Conservation (phyloP, 2,113 vertebrate species). For the Podarcis muralis region DNA sequence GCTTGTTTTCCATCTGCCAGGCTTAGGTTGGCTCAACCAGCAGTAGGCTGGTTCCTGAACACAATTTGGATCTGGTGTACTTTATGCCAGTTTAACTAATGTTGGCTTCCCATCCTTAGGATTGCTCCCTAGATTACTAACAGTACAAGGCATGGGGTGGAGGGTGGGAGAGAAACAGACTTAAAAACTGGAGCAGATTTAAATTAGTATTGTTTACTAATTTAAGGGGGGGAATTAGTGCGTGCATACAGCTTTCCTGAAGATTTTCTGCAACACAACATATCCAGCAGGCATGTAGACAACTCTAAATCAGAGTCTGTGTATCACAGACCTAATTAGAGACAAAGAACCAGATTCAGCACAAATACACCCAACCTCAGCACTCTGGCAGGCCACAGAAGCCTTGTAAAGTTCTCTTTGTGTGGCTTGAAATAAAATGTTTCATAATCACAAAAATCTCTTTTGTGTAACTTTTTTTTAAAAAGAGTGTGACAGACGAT, state of each 20-base stretch:
- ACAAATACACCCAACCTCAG: slow-evolving; percentile 32
- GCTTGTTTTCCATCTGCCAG: no score
- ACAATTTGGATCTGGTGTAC: no score
- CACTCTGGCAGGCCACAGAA: slow-evolving; percentile 28
- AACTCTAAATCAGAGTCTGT: slow-evolving; percentile 32
- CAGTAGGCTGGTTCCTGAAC: no score
- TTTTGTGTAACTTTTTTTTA: background rate
- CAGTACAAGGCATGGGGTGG: background rate
- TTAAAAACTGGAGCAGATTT: background rate
- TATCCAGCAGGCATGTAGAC: slow-evolving; percentile 7
- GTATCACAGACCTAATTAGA: slow-evolving; percentile 22
- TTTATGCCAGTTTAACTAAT: no score
- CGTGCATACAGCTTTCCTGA: background rate
- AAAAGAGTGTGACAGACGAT: slow-evolving; percentile 31
- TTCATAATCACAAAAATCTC: slow-evolving; percentile 46
- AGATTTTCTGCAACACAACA: background rate
- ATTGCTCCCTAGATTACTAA: no score
- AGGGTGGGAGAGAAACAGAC: background rate
- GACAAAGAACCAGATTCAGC: slow-evolving; percentile 20
- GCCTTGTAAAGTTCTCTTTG: slow-evolving; percentile 32
- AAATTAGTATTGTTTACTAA: background rate
- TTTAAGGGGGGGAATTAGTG: background rate
- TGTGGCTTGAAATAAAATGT: slow-evolving; percentile 39
- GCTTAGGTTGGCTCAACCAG: no score
- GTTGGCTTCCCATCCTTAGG: no score